A percentile compares a stretch with the other conserved stretches of the same genome.
phyloP scores from a whole-genome alignment of 2,888 invertebrate species.

The Cantharis flavilabris region DNA sequence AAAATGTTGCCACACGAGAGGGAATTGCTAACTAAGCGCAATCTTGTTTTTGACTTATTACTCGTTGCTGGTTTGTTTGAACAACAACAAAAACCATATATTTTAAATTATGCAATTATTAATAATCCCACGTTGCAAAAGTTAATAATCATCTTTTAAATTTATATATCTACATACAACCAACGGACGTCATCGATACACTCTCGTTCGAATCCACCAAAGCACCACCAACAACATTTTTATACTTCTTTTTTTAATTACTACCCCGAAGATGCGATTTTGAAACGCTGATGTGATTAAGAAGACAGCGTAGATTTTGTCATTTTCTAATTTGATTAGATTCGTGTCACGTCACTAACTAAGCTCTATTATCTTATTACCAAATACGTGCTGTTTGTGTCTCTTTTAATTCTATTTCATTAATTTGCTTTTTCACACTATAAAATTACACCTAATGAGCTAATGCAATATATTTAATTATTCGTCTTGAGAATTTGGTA shows the following conservation, averaged over 20 bases:
- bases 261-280: background rate
- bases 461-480: background rate
- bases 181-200: background rate
- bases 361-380: slow-evolving; percentile 4
- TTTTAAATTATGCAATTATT: background rate
- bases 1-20: slow-evolving; percentile 24
- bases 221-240: background rate
- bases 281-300: background rate
- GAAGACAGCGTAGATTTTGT: slow-evolving; percentile 1
- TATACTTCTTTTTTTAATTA: too few relatives aligned
- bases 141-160: background rate
- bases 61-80: slow-evolving; percentile 6
- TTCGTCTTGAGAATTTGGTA: background rate
- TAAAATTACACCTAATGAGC: background rate
- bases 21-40: slow-evolving; percentile 29
- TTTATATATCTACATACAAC: background rate
- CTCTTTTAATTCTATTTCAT: slow-evolving; percentile 3
- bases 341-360: slow-evolving; percentile 3
- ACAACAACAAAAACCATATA: background rate
- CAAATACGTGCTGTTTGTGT: slow-evolving; percentile 2
- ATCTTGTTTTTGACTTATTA: slow-evolving; percentile 31
- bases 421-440: slow-evolving; percentile 3
- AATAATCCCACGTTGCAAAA: background rate
- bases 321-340: slow-evolving; percentile 1
- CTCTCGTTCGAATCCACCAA: background rate